Conservation (phyloP, 2,888 invertebrate genomes). For the Ophioninae sp. region DNA sequence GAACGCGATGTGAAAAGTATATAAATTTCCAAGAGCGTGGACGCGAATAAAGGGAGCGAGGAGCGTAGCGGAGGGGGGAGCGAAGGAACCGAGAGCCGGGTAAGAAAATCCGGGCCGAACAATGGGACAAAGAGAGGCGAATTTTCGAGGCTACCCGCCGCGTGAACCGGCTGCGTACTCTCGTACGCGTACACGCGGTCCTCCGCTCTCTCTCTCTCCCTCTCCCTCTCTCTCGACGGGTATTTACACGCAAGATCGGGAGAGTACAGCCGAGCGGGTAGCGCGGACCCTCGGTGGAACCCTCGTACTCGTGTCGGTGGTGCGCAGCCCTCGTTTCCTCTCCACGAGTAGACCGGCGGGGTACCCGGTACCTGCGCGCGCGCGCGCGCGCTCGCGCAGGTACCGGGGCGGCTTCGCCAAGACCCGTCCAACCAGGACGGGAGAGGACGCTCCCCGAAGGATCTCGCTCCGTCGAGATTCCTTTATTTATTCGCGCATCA, state of each 20-base stretch:
- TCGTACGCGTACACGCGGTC: constrained; percentile 53
- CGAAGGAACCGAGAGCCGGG: constrained; percentile 25
- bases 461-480: too few relatives aligned
- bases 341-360: too few relatives aligned
- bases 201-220: too few relatives aligned
- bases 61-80: constrained; percentile 12
- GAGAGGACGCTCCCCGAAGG: too few relatives aligned
- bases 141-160: constrained; percentile 73
- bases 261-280: constrained; percentile 1
- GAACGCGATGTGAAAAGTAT: constrained; percentile 32
- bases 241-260: constrained; percentile 4
- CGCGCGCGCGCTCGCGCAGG: too few relatives aligned
- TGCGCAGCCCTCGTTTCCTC: too few relatives aligned
- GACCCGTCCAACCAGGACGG: too few relatives aligned
- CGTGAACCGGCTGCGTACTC: constrained; percentile 70
- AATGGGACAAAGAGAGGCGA: constrained; percentile 75
- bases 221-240: constrained; percentile 41
- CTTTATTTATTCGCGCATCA: too few relatives aligned
- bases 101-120: constrained; percentile 71
- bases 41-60: background rate
- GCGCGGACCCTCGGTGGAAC: background rate
- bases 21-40: constrained; percentile 39
- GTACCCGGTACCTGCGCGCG: too few relatives aligned
- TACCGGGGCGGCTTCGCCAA: too few relatives aligned
- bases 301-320: too few relatives aligned